Base-by-base conservation (phyloP, 2,797 vertebrate species). In the Allobates femoralis region DNA sequence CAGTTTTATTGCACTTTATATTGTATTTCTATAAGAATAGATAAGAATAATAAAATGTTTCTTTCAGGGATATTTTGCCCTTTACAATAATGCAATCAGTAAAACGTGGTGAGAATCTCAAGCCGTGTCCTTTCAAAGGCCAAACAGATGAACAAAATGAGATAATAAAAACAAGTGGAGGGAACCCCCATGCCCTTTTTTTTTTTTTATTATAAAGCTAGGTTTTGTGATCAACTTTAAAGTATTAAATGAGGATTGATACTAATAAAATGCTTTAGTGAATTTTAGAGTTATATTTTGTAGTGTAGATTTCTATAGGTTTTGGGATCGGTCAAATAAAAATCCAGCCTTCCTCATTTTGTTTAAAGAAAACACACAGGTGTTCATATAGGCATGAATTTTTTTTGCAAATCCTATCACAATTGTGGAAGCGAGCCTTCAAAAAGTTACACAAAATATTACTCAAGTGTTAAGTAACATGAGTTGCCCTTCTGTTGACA, bases 31-130 rank as follows among this genome's bases (percentile, higher is more conserved):
- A 89, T 89, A 90, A 56, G 77, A 21, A 79, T 79, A 79, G 21
- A 41, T 60, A 41, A 23, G 34, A 41, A 62, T 60, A 79, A 93
- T 90, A 77, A 81, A 89, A 90, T 91, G 88, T 91, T 89, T 85
- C 7, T 83, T 64, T 83, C 56, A 92, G 89, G 19, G 67, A 89
- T 92, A 90, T 90, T 89, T 91, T 91, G 58, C 79, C 79, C 80
- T 90, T 92, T 93, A 87, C 41, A 89, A 34, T 91, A 90, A 88
- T 89, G 55, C 84, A 90, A 90, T 91, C 89, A 89, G 30, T 83
- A 82, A 90, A 91, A 91, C 3, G 3, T 84, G 66, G 86, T 6
- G 82, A 87, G 89, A 90, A 46, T 90, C 71, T 69, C 83, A 89
- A 86, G 60, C 53, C 90, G 79, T 84, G 60, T 67, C 46, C 62